Percentiles rank a stretch among this genome's conserved stretches.
These are phyloP conservation scores for Poecilia gillii DNA, from an alignment of 2,797 vertebrate species.

Conservation along the genomic window DNA sequence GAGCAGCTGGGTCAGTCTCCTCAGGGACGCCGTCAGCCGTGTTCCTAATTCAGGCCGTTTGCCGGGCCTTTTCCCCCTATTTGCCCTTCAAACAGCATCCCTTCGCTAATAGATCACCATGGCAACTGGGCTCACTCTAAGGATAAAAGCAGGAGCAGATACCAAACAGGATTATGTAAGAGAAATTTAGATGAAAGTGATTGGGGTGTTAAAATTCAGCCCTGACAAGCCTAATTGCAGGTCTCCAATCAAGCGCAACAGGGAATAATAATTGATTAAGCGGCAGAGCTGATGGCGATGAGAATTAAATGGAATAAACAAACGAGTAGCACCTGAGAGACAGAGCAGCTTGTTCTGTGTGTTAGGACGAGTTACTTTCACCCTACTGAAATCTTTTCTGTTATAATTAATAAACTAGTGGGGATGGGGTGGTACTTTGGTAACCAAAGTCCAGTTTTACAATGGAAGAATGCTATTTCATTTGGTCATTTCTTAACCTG, in stretches of 20 bases:
- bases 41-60: slow-evolving; percentile 45
- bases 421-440: background rate
- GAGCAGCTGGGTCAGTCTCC: slow-evolving; percentile 29
- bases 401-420: background rate
- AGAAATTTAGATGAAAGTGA: slow-evolving; percentile 53
- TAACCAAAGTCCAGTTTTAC: background rate
- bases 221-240: slow-evolving; percentile 42
- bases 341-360: slow-evolving; percentile 4
- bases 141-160: slow-evolving; percentile 58
- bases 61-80: slow-evolving; percentile 36
- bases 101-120: slow-evolving; percentile 55
- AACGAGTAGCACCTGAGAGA: slow-evolving; percentile 6
- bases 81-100: slow-evolving; percentile 69
- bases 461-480: background rate
- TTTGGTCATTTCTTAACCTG: background rate
- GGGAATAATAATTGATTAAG: slow-evolving; percentile 35
- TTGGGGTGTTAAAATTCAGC: slow-evolving; percentile 42
- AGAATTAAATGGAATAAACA: slow-evolving; percentile 20
- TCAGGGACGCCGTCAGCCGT: slow-evolving; percentile 29
- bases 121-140: slow-evolving; percentile 60
- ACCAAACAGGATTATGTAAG: slow-evolving; percentile 58
- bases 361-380: background rate
- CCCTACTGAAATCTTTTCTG: background rate
- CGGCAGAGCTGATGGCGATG: slow-evolving; percentile 11
- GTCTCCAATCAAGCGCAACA: slow-evolving; percentile 31